Base-by-base conservation (phyloP, 2,113 vertebrate genomes). In the Kryptolebias marmoratus region DNA sequence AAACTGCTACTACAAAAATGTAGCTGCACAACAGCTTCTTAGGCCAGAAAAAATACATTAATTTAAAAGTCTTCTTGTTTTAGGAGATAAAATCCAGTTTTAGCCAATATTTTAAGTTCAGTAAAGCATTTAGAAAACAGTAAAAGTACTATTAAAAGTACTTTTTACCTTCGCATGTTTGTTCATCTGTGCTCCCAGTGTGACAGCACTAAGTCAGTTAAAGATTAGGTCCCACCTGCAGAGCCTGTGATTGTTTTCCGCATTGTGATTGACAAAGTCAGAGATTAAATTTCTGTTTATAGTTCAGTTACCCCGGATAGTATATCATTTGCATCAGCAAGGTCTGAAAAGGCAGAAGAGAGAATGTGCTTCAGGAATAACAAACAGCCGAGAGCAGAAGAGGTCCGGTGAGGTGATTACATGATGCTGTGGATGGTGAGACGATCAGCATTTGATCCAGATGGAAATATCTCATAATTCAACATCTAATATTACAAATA, bases 241-340 rank as follows among this genome's bases (percentile, higher is more conserved):
- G 8, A 71, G 2, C 14, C 63, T 36, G 63, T n/a, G 22, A 58
- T 69, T 61, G 57, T 71, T 71, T 79, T 65, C 39, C 68, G 73
- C 68, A 71, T 63, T 72, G 63, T 76, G 15, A 76, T 0, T 14
- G 65, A 77, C 80, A 75, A 53, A 80, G 77, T 83, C 69, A 16
- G 45, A 81, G 68, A 68, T 79, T 64, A 67, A 80, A 69, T 44
- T 68, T 64, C 32, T 55, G 59, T 59, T 69, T 58, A 61, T 6
- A 42, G 28, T 30, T 68, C 31, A 68, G 28, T 71, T 68, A 65
- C 27, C 53, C 55, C 47, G 64, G 50, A 13, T 76, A 55, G 45
- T 59, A 52, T 66, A 57, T 81, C 49, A 48, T 71, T 74, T 16
- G 11, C 53, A 71, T 83, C 71, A 80, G 85, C 63, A 72, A 75